Percentiles rank a stretch among this genome's conserved stretches.
These are phyloP conservation scores for Moxostoma hubbsi DNA, from an alignment of 2,797 vertebrate genomes.

Conservation along the genomic window DNA sequence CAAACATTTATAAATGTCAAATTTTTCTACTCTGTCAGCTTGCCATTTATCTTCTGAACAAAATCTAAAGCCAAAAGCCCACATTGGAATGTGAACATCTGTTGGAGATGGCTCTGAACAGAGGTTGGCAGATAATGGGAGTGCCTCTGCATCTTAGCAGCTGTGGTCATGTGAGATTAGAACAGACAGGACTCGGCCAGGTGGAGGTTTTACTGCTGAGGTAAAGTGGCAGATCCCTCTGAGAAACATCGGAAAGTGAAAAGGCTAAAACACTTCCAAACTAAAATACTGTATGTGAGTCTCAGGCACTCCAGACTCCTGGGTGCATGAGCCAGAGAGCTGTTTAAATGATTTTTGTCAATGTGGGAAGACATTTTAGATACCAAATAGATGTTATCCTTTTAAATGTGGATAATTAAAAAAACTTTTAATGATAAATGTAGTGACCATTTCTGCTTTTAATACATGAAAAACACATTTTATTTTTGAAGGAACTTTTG, in stretches of 20 bases:
- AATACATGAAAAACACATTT: neutral
- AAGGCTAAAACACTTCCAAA: neutral
- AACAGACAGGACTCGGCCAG: slow-evolving; percentile 21
- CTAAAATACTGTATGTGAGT: neutral
- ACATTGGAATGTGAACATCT: slow-evolving; percentile 34
- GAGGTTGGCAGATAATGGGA: slow-evolving; percentile 18
- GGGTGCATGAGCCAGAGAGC: neutral
- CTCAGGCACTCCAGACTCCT: neutral
- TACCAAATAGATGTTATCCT: neutral
- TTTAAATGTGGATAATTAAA: neutral
- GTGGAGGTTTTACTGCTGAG: slow-evolving; percentile 46
- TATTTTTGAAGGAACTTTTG: neutral
- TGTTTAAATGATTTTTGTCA: neutral
- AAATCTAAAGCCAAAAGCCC: slow-evolving; percentile 12
- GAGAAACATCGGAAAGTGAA: slow-evolving; percentile 9
- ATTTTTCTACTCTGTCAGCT: slow-evolving; percentile 3
- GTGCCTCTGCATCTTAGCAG: neutral
- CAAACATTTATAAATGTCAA: slow-evolving; percentile 39
- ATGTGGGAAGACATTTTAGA: neutral
- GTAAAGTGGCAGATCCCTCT: slow-evolving; percentile 20
- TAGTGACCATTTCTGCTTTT: neutral
- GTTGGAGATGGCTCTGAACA: slow-evolving; percentile 30
- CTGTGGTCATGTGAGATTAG: slow-evolving; percentile 12
- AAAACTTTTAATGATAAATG: slow-evolving; percentile 7
- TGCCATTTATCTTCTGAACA: slow-evolving; percentile 13